phyloP scores from a whole-genome alignment of 2,113 vertebrate species.

The Pseudolaguvia tuberculata region DNA sequence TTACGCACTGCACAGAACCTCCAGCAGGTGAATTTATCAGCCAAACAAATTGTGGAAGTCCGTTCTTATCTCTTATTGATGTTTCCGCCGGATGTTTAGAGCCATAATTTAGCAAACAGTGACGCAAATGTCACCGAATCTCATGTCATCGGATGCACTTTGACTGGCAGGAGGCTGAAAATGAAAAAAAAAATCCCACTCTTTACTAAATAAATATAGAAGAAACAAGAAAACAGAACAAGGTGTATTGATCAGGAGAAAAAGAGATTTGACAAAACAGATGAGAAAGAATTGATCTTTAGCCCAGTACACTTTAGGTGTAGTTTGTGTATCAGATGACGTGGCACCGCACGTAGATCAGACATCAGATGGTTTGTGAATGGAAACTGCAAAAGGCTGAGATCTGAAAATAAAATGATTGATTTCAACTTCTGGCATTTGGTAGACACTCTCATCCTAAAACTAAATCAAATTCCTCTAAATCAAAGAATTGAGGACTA shows the following conservation, averaged over 20 bases:
- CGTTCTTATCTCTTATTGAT: slow-evolving; percentile 6
- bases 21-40: background rate
- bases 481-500: too few species aligned
- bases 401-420: too few species aligned
- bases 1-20: background rate
- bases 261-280: slow-evolving; percentile 27
- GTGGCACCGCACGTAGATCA: too few species aligned
- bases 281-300: slow-evolving; percentile 33
- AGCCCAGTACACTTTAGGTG: slow-evolving; percentile 23
- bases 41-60: background rate
- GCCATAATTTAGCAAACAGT: slow-evolving; percentile 1
- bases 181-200: too few species aligned
- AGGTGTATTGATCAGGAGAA: background rate
- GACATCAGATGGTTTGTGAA: too few species aligned
- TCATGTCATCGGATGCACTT: slow-evolving; percentile 16
- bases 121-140: background rate
- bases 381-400: too few species aligned
- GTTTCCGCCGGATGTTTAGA: slow-evolving; percentile 28
- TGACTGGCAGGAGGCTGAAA: background rate
- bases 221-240: background rate
- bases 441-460: too few species aligned
- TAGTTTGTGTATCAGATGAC: too few species aligned
- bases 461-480: too few species aligned
- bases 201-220: background rate
- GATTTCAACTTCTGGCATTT: too few species aligned